phyloP scores from a whole-genome alignment of 64 coral and sea anemone species.

The Orbicella faveolata region DNA sequence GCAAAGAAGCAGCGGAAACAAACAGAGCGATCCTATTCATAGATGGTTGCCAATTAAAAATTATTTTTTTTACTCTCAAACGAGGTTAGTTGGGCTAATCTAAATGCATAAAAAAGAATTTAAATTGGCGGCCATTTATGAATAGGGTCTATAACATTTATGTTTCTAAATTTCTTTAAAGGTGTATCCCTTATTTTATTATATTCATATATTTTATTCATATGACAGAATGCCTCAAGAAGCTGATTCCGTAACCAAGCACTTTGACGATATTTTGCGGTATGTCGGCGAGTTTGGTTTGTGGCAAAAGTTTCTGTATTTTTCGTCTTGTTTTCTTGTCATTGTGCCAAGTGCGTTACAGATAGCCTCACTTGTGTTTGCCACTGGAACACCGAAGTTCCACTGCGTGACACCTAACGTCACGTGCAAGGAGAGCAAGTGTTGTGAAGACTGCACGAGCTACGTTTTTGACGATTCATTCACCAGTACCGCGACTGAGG shows the following conservation, averaged over 20 bases:
- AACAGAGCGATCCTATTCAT: no score
- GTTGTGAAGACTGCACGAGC: conserved; percentile 58
- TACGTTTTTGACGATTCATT: conserved; percentile 77
- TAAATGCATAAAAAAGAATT: no score
- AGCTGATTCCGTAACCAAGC: neutral
- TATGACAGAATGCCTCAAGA: neutral
- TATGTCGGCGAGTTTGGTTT: conserved; percentile 50
- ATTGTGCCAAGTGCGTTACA: conserved; percentile 42
- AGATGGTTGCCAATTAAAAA: no score
- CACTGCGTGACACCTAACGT: conserved; percentile 37
- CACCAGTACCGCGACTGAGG: conserved; percentile 76
- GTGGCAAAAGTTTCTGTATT: conserved; percentile 52
- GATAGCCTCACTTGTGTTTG: conserved; percentile 53
- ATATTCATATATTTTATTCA: neutral
- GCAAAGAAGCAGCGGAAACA: no score
- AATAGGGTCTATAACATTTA: no score
- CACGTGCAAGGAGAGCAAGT: conserved; percentile 38
- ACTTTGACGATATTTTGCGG: conserved; percentile 57
- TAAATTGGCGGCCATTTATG: no score
- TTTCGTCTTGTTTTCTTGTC: conserved; percentile 23
- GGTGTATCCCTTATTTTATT: no score
- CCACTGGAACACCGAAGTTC: conserved; percentile 58
- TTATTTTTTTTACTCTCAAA: no score
- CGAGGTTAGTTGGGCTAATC: no score
- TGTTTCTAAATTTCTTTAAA: no score